phyloP scores from a whole-genome alignment of 2,113 vertebrate species.

The Tachuris rubrigastra region DNA sequence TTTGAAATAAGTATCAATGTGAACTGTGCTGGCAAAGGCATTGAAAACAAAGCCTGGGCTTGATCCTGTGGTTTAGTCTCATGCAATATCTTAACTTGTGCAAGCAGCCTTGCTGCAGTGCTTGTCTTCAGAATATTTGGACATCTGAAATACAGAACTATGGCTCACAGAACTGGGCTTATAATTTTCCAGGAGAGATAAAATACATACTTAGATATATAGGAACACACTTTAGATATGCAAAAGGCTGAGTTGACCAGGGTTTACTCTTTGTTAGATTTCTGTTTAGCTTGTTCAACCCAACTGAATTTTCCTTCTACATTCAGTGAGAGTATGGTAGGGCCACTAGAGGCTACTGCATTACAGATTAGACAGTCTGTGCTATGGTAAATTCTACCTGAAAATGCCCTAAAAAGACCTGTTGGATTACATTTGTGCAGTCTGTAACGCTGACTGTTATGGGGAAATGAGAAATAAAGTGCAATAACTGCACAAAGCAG shows the following conservation, averaged over 20 bases:
- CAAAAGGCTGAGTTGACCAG: not conserved
- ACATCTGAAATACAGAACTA: not conserved
- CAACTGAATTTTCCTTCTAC: not conserved
- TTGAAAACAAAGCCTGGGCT: not conserved
- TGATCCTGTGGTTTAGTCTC: not conserved
- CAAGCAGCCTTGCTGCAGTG: not conserved
- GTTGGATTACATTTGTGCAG: not conserved
- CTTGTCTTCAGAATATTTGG: not conserved
- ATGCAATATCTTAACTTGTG: not conserved
- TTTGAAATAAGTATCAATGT: constrained; percentile 51
- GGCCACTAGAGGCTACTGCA: not conserved
- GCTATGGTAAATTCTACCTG: not conserved
- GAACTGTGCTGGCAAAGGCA: constrained; percentile 31
- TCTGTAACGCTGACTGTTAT: not conserved
- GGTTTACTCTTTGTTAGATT: not conserved
- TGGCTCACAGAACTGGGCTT: not conserved
- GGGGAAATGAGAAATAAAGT: not conserved
- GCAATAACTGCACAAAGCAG: not conserved
- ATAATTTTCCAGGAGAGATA: not conserved
- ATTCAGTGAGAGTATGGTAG: not conserved
- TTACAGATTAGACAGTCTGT: not conserved
- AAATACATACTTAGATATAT: not conserved
- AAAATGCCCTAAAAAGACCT: not conserved
- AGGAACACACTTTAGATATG: not conserved
- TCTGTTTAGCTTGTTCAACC: not conserved